A percentile compares a stretch with the other conserved stretches of the same genome.
These are phyloP conservation scores for Caenorhabditis brenneri DNA, from an alignment of 1,140 invertebrate genomes.

Conservation along the genomic window DNA sequence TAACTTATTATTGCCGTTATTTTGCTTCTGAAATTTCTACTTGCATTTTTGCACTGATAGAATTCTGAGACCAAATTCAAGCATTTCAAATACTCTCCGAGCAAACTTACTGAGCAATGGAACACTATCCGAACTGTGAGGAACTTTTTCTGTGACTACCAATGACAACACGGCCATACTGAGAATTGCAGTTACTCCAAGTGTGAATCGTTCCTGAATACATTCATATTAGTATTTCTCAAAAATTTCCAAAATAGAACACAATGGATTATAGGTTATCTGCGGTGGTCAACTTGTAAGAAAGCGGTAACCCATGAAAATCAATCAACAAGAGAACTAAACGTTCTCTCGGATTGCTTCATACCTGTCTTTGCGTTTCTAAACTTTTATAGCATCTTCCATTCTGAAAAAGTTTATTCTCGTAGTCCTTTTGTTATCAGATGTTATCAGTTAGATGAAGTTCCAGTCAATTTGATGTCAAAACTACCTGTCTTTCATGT, in stretches of 20 bases:
- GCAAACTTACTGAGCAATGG: conserved; percentile 52
- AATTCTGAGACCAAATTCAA: too few relatives aligned
- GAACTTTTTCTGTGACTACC: conserved; percentile 60
- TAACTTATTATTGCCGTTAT: too few relatives aligned
- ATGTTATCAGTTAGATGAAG: too few relatives aligned
- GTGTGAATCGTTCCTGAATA: conserved; percentile 59
- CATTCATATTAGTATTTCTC: neutral
- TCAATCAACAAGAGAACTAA: neutral
- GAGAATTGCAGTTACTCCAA: conserved; percentile 60
- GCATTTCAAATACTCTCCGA: neutral
- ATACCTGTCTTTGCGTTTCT: neutral
- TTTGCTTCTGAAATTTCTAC: too few relatives aligned
- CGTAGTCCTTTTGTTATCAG: too few relatives aligned
- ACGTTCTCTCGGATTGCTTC: neutral
- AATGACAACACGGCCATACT: conserved; percentile 58
- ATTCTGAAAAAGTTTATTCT: too few relatives aligned
- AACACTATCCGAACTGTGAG: conserved; percentile 57
- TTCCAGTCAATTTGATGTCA: neutral
- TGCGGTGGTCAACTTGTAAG: neutral
- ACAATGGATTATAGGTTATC: neutral
- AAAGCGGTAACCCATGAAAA: neutral
- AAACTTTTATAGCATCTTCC: neutral
- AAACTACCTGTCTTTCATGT: conserved; percentile 58
- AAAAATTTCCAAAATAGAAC: too few relatives aligned
- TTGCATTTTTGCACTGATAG: too few relatives aligned